Evolutionary conservation across 2,797 vertebrate genomes (phyloP).

Genomic region (Petrocephalus sullivani): DNA sequence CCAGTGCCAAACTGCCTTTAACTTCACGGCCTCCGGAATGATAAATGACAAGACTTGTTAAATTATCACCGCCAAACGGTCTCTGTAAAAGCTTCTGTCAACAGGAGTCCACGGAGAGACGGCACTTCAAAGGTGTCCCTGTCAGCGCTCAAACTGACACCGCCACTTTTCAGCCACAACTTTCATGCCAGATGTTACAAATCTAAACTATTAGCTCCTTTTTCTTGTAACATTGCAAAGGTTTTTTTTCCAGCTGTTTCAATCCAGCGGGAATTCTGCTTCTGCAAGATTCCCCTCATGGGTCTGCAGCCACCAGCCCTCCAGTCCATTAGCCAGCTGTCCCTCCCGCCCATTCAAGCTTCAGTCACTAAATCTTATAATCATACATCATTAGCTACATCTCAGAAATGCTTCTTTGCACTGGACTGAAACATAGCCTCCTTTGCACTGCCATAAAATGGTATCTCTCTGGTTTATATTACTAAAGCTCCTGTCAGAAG

Average conservation of each 20-base stretch:
- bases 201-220: constrained; percentile 19
- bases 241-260: background rate
- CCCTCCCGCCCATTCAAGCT: background rate
- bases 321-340: too few species aligned
- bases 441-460: background rate
- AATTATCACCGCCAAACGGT: background rate
- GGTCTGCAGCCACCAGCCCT: background rate
- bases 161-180: background rate
- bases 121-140: background rate
- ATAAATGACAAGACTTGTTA: constrained; percentile 1
- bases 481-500: background rate
- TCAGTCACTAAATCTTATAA: background rate
- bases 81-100: background rate
- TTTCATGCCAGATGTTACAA: constrained; percentile 14
- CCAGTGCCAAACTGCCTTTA: background rate
- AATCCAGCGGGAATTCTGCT: background rate
- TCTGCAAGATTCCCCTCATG: background rate
- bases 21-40: background rate
- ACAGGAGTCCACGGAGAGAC: background rate
- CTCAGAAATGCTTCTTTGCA: background rate
- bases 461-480: background rate
- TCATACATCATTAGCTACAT: background rate
- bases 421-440: background rate
- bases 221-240: background rate
- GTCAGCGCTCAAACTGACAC: background rate